These are phyloP conservation scores for Verasper variegatus DNA, from an alignment of 2,113 vertebrate species.

Conservation along the genomic window DNA sequence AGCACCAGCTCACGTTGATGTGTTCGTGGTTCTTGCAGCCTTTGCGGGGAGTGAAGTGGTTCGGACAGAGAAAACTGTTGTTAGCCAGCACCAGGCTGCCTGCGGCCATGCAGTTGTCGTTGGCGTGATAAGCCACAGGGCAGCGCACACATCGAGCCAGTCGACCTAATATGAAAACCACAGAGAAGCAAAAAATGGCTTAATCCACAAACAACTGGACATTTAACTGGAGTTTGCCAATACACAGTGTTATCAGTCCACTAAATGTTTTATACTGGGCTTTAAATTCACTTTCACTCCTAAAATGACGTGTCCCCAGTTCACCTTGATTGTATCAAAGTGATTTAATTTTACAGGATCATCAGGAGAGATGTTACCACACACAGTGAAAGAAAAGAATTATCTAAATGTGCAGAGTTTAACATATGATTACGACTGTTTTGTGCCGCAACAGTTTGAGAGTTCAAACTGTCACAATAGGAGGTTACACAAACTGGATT, in stretches of 20 bases:
- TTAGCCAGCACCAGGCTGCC: constrained; percentile 95
- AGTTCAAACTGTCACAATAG: background rate
- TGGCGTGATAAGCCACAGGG: constrained; percentile 96
- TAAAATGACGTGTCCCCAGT: too few species aligned
- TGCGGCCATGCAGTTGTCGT: constrained; percentile 96
- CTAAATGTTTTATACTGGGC: too few species aligned
- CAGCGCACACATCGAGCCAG: constrained; percentile 98
- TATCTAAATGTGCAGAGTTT: background rate
- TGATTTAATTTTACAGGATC: background rate
- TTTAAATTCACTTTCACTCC: too few species aligned
- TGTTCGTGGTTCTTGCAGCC: constrained; percentile 98
- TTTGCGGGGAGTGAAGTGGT: constrained; percentile 94
- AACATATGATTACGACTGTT: background rate
- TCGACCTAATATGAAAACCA: constrained; percentile 83
- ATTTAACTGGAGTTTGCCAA: too few species aligned
- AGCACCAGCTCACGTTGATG: constrained; percentile 99
- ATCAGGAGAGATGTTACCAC: background rate
- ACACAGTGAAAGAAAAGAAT: background rate
- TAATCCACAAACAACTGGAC: background rate
- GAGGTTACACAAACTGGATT: background rate
- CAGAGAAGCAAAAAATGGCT: background rate
- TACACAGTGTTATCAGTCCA: too few species aligned
- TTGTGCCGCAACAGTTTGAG: background rate
- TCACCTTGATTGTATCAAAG: background rate
- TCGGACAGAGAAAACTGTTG: constrained; percentile 98